Evolutionary conservation across 2,888 invertebrate species (phyloP), one percentile per base, ranked within the genome.

Genomic region (Dysmachus trigonus): DNA sequence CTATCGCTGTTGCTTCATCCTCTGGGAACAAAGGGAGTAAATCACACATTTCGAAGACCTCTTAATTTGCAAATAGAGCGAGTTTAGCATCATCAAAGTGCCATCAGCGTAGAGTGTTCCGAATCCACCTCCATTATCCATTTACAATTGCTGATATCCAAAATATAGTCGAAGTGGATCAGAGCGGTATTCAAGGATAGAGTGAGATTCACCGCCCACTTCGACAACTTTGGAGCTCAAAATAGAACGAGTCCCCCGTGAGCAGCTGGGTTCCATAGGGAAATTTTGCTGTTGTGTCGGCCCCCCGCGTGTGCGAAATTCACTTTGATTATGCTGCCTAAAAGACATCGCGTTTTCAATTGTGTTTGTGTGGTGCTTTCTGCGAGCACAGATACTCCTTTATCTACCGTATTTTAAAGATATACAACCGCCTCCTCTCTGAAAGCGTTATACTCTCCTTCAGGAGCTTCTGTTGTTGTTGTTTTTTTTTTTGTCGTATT

Each of bases 401-500:
- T 30, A 30, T 79, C 31, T 51, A 18, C 27, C 62, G 27, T 27
- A 22, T 22, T 62, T 62, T 22, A n/a, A 47, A 31, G n/a, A n/a
- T n/a, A 13, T 27, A 15, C 51, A 27, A 4, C 47, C 79, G 6
- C 51, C 10, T 31, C 31, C n/a, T 18, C 15, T 0, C 22, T 7
- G 22, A 38, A 22, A 51, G 35, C 31, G 15, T 38, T n/a, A n/a
- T 30, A 15, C 79, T 15, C 27, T 30, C n/a, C 31, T 79, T 51
- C 47, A 5, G 18, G 22, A 62, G 27, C 62, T 62, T 62, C 62
- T 7, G 33, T 13, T 73, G n/a, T 41, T n/a, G n/a, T n/a, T n/a
- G 15, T 31, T 74, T 79, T 79, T 79, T 76, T 38, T 76, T 76
- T 51, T 18, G 15, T 79, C 47, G 79, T 22, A 79, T 79, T 79